Evolutionary conservation across 2,113 vertebrate species (phyloP).

Genomic region (Pipra filicauda): DNA sequence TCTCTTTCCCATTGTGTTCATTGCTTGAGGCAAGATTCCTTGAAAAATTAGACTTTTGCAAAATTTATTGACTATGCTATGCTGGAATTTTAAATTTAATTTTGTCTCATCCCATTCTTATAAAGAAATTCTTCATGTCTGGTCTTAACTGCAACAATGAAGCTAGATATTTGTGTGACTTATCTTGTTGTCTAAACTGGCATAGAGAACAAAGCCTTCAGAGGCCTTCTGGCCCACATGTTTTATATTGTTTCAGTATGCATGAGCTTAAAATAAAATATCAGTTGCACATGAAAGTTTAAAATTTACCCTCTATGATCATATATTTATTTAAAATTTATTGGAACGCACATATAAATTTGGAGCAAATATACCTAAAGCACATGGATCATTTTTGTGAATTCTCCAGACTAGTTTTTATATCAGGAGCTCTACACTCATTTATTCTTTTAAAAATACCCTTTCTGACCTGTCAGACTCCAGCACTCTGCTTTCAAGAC

Average conservation of each 20-base stretch:
- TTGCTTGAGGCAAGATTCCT: neutral
- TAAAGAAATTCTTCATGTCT: neutral
- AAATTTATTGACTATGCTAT: neutral
- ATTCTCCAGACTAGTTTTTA: neutral
- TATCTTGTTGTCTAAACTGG: neutral
- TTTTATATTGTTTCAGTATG: neutral
- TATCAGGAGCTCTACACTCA: neutral
- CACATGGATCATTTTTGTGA: neutral
- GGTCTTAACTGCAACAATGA: neutral
- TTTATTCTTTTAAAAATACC: neutral
- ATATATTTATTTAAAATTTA: neutral
- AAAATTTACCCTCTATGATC: neutral
- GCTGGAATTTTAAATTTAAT: neutral
- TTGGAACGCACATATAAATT: neutral
- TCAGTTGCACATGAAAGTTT: neutral
- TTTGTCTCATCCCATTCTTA: neutral
- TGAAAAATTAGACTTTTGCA: neutral
- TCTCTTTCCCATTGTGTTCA: neutral
- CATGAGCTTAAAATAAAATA: neutral
- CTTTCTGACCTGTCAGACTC: neutral
- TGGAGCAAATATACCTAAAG: neutral
- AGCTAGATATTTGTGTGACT: neutral
- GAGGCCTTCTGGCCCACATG: neutral
- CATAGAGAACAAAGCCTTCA: neutral
- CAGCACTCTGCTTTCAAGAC: neutral